Evolutionary conservation across 2,888 invertebrate species (phyloP).

Genomic region (Drosophila pullipes): DNA sequence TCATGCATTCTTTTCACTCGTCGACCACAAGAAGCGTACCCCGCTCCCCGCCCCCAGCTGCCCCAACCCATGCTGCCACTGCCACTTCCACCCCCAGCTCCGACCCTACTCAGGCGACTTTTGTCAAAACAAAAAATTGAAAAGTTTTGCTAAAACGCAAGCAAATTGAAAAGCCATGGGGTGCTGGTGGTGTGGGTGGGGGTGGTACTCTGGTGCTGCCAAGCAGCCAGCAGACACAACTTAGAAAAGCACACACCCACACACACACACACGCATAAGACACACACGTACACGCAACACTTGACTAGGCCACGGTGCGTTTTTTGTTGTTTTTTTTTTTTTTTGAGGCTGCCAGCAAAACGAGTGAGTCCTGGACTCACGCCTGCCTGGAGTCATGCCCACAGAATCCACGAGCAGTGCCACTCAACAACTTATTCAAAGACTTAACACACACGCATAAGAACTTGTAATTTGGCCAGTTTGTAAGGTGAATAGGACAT

Average conservation of each 20-base stretch:
- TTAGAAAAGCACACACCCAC: constrained; percentile 15
- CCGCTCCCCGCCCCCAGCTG: background rate
- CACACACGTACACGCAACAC: constrained; percentile 36
- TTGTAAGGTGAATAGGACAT: constrained; percentile 71
- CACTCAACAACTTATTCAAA: constrained; percentile 50
- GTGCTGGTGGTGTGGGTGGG: constrained; percentile 14
- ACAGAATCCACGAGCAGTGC: constrained; percentile 3
- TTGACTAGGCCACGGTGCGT: constrained; percentile 47
- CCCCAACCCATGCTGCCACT: background rate
- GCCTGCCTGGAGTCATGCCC: background rate
- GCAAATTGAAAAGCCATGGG: constrained; percentile 61
- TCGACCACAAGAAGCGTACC: constrained; percentile 34
- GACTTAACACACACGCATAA: constrained; percentile 42
- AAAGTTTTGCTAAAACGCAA: constrained; percentile 70
- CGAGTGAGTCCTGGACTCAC: background rate
- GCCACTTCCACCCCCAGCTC: background rate
- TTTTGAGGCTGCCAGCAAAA: background rate
- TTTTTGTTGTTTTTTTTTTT: constrained; percentile 46
- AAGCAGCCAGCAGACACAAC: constrained; percentile 32
- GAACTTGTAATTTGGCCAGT: constrained; percentile 76
- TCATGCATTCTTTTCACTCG: constrained; percentile 74
- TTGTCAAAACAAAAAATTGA: constrained; percentile 66
- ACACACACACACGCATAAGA: background rate
- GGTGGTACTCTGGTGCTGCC: constrained; percentile 2
- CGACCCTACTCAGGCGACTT: constrained; percentile 29